Evolutionary conservation across 1,140 invertebrate genomes (phyloP), one percentile per base, ranked within the genome.

Genomic region (Drosophila kohkoa): DNA sequence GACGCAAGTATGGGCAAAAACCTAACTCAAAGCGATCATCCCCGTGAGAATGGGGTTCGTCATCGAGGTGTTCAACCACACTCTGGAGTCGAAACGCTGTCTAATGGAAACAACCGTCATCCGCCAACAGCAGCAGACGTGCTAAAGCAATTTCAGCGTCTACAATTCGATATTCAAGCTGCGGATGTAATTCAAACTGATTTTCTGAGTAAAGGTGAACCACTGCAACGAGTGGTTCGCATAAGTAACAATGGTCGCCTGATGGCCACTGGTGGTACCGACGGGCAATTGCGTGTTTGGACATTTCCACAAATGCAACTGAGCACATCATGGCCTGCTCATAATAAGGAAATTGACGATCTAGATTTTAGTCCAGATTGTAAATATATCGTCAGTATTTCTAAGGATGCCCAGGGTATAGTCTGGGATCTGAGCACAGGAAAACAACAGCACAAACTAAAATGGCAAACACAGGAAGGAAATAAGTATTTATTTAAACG

Each of bases 251-350:
- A 94, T 91, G 95, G 96, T 10, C 96, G 95, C 81, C 81, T 97
- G 0, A 96, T 99, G 95, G 96, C 96, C 1, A 99, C 98, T 5
- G 98, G 97, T 69, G 98, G 98, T 28, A 95, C 96, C 2, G 98
- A 99, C 94, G 97, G 98, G 7, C 94, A 95, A 82, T 92, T 99
- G 15, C 94, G 98, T 75, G 86, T 99, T 3, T 99, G 98, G 98
- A 95, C 95, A 79, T 98, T 97, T 92, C 97, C 98, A 10, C 95
- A 95, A 77, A 93, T 98, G 90, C 93, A 95, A 46, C 94, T 95
- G 82, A 76, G 95, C 15, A 93, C 94, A 79, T 95, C 96, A 72
- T 93, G 99, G 16, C 92, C 95, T 58, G 95, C 94, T 30, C 97
- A 98, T 82, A 94, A 93, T 32, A 96, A 96, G 92, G 97, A 98